Conservation (phyloP, 2,888 invertebrate species). For the Lasioglossum vierecki region DNA sequence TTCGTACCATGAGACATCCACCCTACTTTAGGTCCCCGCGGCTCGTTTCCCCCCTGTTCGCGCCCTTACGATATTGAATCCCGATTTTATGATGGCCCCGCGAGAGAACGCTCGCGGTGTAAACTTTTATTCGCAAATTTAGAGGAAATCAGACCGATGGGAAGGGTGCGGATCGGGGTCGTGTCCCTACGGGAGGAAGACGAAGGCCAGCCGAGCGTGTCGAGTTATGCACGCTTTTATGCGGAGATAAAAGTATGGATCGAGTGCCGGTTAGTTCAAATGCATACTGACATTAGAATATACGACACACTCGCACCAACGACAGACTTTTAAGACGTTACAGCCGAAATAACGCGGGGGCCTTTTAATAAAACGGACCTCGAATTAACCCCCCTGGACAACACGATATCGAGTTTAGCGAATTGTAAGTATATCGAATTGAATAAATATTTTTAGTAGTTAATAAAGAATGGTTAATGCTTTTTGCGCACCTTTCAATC, state of each 20-base stretch:
- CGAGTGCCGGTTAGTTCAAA: slow-evolving; percentile 53
- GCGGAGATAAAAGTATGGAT: slow-evolving; percentile 63
- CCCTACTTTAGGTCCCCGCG: slow-evolving; percentile 11
- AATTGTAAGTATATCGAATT: background rate
- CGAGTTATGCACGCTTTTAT: slow-evolving; percentile 55
- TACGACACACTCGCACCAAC: slow-evolving; percentile 18
- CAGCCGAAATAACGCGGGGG: background rate
- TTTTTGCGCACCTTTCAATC: no score
- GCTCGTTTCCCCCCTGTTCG: background rate
- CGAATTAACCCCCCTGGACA: background rate
- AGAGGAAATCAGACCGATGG: slow-evolving; percentile 76
- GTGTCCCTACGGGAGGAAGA: slow-evolving; percentile 31
- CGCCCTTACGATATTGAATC: slow-evolving; percentile 56
- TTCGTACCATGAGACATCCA: slow-evolving; percentile 22
- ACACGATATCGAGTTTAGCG: background rate
- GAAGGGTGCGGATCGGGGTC: slow-evolving; percentile 20
- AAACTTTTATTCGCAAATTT: slow-evolving; percentile 83
- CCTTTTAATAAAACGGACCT: slow-evolving; percentile 1
- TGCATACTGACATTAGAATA: slow-evolving; percentile 37
- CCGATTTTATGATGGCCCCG: slow-evolving; percentile 61
- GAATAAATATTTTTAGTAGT: background rate
- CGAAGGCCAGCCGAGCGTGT: slow-evolving; percentile 52
- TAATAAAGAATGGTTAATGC: no score
- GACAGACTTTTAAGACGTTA: background rate
- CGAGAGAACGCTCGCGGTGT: slow-evolving; percentile 74